Evolutionary conservation across 1,140 invertebrate genomes (phyloP).

Genomic region (Eumeta japonica): DNA sequence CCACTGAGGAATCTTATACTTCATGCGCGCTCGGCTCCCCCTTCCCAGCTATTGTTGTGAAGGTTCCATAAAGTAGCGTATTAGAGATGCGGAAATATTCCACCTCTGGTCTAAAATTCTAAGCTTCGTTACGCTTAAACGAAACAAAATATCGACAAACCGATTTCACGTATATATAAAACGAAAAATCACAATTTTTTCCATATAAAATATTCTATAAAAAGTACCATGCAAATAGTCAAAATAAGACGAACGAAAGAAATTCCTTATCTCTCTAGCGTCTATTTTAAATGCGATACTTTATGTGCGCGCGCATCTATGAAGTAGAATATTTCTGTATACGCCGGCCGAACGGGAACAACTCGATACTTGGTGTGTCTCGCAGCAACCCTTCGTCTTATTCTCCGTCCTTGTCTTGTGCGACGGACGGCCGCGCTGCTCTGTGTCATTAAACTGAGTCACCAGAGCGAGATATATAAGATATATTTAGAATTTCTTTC

Average conservation of each 20-base stretch:
- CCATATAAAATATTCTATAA: conserved; percentile 15
- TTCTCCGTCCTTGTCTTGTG: conserved; percentile 56
- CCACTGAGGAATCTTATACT: conserved; percentile 43
- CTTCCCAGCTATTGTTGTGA: conserved; percentile 58
- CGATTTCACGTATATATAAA: conserved; percentile 20
- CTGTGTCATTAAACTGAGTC: no score
- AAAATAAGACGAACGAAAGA: conserved; percentile 22
- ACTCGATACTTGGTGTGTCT: conserved; percentile 50
- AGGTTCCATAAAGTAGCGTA: conserved; percentile 46
- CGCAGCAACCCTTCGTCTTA: conserved; percentile 60
- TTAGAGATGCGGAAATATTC: conserved; percentile 40
- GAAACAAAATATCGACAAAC: conserved; percentile 4
- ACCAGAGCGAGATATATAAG: conserved; percentile 10
- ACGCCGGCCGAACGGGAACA: conserved; percentile 17
- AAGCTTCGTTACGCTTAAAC: conserved; percentile 19
- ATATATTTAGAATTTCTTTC: no score
- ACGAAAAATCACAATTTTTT: conserved; percentile 50
- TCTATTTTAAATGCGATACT: conserved; percentile 56
- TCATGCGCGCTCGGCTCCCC: conserved; percentile 51
- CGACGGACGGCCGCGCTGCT: conserved; percentile 48
- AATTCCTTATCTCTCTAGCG: conserved; percentile 55
- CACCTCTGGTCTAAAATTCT: conserved; percentile 42
- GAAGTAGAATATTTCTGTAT: conserved; percentile 31
- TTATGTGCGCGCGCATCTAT: conserved; percentile 50
- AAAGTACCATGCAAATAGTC: conserved; percentile 5